phyloP scores from a whole-genome alignment of 2,888 invertebrate species.

The Acleris literana region DNA sequence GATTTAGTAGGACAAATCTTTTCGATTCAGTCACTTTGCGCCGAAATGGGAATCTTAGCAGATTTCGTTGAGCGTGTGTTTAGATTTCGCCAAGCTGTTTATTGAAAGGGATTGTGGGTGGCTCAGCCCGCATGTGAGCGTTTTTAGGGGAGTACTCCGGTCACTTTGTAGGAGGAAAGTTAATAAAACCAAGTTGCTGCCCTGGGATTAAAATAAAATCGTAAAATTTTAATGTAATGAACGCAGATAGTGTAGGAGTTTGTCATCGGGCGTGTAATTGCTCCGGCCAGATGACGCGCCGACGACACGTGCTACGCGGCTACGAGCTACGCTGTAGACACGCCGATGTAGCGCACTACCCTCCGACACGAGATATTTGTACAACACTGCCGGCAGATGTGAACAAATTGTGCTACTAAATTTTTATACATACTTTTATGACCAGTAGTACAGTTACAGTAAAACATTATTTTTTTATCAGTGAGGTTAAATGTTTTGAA shows the following conservation, averaged over 20 bases:
- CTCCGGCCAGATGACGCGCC: constrained; percentile 66
- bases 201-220: constrained; percentile 2
- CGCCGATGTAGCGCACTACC: constrained; percentile 6
- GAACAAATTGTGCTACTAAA: not conserved
- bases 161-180: constrained; percentile 10
- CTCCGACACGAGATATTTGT: constrained; percentile 16
- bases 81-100: constrained; percentile 66
- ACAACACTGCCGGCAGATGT: not conserved
- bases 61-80: constrained; percentile 74
- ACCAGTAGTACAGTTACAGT: too few relatives aligned
- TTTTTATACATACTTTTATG: too few relatives aligned
- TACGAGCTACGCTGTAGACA: constrained; percentile 41
- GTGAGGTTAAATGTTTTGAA: too few relatives aligned
- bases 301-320: constrained; percentile 54
- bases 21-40: constrained; percentile 79
- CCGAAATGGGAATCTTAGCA: constrained; percentile 74
- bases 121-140: constrained; percentile 19
- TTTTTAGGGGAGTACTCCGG: constrained; percentile 10
- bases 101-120: constrained; percentile 66
- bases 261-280: constrained; percentile 69
- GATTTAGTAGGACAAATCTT: constrained; percentile 80
- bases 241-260: constrained; percentile 20
- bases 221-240: constrained; percentile 6
- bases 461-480: too few relatives aligned
- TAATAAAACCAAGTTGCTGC: not conserved